Percentiles rank a stretch among this genome's conserved stretches.
phyloP scores from a whole-genome alignment of 2,113 vertebrate genomes.

The Dunckerocampus dactyliophorus region DNA sequence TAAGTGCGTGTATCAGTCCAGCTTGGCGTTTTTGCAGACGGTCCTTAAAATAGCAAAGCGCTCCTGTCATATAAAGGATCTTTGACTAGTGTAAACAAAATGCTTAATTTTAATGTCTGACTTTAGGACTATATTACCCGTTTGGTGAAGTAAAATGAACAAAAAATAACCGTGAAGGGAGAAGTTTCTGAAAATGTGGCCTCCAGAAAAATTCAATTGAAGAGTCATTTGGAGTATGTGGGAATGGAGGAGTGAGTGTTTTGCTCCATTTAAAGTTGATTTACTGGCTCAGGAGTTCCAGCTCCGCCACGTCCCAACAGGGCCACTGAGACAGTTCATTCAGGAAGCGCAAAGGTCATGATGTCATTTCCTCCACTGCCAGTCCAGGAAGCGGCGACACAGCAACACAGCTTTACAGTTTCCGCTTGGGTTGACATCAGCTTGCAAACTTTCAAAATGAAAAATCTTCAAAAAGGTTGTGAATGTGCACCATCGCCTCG shows the following conservation, averaged over 20 bases:
- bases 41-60: no score
- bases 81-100: no score
- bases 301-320: conserved; percentile 20
- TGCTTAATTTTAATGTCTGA: no score
- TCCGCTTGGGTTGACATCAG: conserved; percentile 35
- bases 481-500: neutral
- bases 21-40: no score
- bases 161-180: no score
- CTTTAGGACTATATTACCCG: no score
- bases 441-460: conserved; percentile 23
- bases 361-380: conserved; percentile 71
- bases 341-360: conserved; percentile 75
- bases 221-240: neutral
- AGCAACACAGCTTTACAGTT: conserved; percentile 49
- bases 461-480: conserved; percentile 18
- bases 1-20: no score
- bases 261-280: conserved; percentile 13
- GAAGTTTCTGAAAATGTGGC: no score
- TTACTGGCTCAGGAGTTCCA: conserved; percentile 35
- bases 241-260: neutral
- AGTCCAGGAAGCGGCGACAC: conserved; percentile 63
- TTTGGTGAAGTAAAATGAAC: no score
- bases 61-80: no score
- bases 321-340: conserved; percentile 69
- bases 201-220: no score